These are phyloP conservation scores for Rhynchotus rufescens DNA, from an alignment of 2,797 vertebrate species.

Conservation along the genomic window DNA sequence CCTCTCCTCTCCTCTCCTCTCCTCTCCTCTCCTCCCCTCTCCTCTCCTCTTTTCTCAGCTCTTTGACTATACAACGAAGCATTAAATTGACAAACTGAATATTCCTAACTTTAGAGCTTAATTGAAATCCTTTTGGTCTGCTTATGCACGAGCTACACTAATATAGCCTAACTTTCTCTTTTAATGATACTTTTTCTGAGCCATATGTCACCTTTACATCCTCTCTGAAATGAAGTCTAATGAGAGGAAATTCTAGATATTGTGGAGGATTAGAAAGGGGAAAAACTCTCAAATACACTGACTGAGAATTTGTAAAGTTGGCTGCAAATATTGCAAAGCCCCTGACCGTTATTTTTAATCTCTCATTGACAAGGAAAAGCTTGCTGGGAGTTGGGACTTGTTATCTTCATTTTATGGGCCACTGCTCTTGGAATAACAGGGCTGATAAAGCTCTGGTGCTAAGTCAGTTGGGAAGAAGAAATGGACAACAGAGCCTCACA, in stretches of 20 bases:
- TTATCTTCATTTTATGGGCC: constrained; percentile 73
- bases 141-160: neutral
- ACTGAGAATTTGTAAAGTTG: constrained; percentile 55
- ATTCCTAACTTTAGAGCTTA: neutral
- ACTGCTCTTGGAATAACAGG: constrained; percentile 56
- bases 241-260: constrained; percentile 45
- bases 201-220: constrained; percentile 43
- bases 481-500: constrained; percentile 40
- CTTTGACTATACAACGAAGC: neutral
- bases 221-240: constrained; percentile 53
- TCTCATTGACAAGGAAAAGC: constrained; percentile 70
- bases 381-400: constrained; percentile 67
- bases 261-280: constrained; percentile 3
- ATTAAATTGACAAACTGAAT: neutral
- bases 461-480: constrained; percentile 36
- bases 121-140: constrained; percentile 20
- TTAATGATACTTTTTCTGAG: constrained; percentile 46
- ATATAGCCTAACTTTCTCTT: constrained; percentile 19
- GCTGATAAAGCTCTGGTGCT: constrained; percentile 30
- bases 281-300: constrained; percentile 39
- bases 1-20: accelerated
- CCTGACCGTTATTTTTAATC: constrained; percentile 68
- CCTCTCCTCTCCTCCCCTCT: neutral
- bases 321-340: constrained; percentile 44
- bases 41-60: too few species aligned